These are phyloP conservation scores for Urophycis tenuis DNA, from an alignment of 2,797 vertebrate genomes.

Conservation along the genomic window DNA sequence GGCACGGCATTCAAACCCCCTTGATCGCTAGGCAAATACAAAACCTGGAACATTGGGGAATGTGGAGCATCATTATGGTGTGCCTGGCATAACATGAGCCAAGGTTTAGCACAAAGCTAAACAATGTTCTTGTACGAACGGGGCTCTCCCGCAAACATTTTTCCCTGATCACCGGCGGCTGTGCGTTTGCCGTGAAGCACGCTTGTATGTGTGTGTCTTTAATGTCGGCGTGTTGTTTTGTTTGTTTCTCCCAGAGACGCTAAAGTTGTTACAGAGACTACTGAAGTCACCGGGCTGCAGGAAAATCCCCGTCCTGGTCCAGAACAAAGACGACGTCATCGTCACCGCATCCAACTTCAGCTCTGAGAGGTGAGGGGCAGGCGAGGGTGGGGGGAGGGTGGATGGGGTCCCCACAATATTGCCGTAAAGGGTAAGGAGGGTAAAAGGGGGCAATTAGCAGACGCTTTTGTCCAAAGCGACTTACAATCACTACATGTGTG, in stretches of 20 bases:
- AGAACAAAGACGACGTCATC: conserved; percentile 97
- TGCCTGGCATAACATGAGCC: too few species aligned
- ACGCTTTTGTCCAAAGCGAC: too few species aligned
- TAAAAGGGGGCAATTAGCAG: too few species aligned
- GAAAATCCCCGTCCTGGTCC: conserved; percentile 95
- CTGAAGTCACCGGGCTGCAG: conserved; percentile 95
- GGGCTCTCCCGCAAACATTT: neutral
- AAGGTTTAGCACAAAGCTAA: too few species aligned
- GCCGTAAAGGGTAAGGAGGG: too few species aligned
- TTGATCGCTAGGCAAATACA: too few species aligned
- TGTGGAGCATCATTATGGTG: too few species aligned
- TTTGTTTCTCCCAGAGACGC: conserved; percentile 73
- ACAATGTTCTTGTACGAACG: too few species aligned
- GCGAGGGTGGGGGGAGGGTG: neutral
- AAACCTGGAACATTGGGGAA: too few species aligned
- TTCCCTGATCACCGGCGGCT: neutral
- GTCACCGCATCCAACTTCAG: conserved; percentile 98
- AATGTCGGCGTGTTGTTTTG: conserved; percentile 7
- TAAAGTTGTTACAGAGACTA: conserved; percentile 91
- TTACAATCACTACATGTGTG: too few species aligned
- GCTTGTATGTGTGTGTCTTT: conserved; percentile 8
- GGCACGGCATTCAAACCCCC: too few species aligned
- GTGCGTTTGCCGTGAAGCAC: conserved; percentile 7
- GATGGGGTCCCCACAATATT: too few species aligned
- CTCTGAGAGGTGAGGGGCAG: conserved; percentile 81